These are phyloP conservation scores for Temnothorax nylanderi DNA, from an alignment of 1,140 invertebrate species.

Conservation along the genomic window DNA sequence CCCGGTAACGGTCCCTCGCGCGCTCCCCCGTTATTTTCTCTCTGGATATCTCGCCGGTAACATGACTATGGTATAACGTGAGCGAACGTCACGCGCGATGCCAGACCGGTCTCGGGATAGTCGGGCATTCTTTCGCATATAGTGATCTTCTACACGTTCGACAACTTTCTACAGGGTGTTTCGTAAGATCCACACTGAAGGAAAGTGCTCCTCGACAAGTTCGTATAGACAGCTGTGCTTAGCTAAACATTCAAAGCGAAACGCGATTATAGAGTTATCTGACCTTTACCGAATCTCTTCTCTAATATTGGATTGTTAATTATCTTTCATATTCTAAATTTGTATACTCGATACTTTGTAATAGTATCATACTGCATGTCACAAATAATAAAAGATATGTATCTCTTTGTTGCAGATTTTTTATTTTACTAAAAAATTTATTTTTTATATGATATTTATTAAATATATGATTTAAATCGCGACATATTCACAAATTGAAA, in stretches of 20 bases:
- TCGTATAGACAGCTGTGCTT: background rate
- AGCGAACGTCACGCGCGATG: constrained; percentile 47
- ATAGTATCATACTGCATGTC: background rate
- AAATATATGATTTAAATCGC: background rate
- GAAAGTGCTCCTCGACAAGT: background rate
- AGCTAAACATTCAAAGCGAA: background rate
- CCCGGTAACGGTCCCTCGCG: background rate
- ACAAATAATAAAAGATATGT: background rate
- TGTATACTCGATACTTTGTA: background rate
- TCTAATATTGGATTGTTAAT: background rate
- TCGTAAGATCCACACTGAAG: background rate
- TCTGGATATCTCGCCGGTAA: constrained; percentile 21
- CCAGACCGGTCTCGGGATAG: constrained; percentile 71
- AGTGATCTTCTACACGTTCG: constrained; percentile 2
- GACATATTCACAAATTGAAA: background rate
- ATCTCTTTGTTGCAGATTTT: background rate
- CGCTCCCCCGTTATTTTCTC: constrained; percentile 42
- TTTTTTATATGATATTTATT: background rate
- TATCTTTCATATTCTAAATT: background rate
- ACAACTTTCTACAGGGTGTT: constrained; percentile 29
- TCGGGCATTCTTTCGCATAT: constrained; percentile 63
- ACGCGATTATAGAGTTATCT: background rate
- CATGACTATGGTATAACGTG: constrained; percentile 45
- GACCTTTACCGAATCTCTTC: background rate
- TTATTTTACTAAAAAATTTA: no score